A percentile compares a stretch with the other conserved stretches of the same genome.
phyloP scores from a whole-genome alignment of 2,888 invertebrate genomes.

The Sphaerophoria taeniata region DNA sequence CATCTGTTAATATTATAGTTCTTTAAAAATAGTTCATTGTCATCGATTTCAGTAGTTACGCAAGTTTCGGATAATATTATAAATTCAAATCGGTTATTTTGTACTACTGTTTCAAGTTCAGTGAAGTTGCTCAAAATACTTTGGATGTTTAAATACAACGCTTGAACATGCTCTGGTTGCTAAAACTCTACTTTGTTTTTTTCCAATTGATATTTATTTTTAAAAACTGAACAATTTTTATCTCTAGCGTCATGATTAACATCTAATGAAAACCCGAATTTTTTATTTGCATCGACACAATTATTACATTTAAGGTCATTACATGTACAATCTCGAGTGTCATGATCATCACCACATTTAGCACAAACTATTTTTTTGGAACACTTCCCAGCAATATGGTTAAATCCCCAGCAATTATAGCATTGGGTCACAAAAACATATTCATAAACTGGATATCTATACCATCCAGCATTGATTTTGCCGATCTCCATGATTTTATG shows the following conservation, averaged over 20 bases:
- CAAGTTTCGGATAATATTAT: not conserved
- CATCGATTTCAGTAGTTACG: constrained; percentile 1
- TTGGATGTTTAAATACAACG: constrained; percentile 13
- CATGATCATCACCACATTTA: constrained; percentile 1
- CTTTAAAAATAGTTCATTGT: constrained; percentile 1
- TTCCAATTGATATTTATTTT: not conserved
- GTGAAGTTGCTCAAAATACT: constrained; percentile 10
- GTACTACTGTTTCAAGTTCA: not conserved
- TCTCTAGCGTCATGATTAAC: constrained; percentile 2
- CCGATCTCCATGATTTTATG: not conserved
- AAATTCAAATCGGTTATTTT: constrained; percentile 5
- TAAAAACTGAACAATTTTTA: not conserved
- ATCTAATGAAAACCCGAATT: not conserved
- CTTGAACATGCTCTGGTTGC: not conserved
- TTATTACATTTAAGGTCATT: constrained; percentile 10
- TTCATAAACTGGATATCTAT: constrained; percentile 5
- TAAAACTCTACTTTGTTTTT: constrained; percentile 9
- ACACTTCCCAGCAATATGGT: constrained; percentile 8
- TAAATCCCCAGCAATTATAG: constrained; percentile 18
- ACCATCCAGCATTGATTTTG: not conserved
- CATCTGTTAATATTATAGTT: constrained; percentile 3
- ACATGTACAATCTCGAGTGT: constrained; percentile 1
- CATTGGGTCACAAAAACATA: constrained; percentile 11
- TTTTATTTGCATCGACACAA: constrained; percentile 3
- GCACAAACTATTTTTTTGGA: constrained; percentile 2